Conservation (phyloP, 2,113 vertebrate species). For the Chlorodrepanis virens region DNA sequence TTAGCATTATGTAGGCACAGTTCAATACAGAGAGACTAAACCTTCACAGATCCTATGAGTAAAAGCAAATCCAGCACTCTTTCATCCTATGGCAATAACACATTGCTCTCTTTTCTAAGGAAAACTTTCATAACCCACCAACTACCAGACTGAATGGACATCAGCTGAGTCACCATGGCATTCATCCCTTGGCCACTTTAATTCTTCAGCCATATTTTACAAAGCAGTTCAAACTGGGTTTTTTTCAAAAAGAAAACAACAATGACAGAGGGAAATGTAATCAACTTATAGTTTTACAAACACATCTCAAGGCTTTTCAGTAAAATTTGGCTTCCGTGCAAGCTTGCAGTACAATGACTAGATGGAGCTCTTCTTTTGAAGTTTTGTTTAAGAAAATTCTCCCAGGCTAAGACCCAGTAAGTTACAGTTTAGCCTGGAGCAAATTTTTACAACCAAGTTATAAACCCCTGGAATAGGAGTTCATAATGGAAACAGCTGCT, state of each 20-base stretch:
- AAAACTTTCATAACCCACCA: background rate
- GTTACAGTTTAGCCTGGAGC: conserved; percentile 72
- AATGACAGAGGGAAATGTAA: conserved; percentile 26
- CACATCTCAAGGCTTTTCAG: conserved; percentile 15
- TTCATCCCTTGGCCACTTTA: background rate
- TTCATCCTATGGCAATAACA: background rate
- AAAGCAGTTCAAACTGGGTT: background rate
- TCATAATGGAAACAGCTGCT: conserved; percentile 81
- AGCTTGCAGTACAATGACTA: conserved; percentile 38
- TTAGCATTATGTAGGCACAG: background rate
- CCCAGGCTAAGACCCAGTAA: conserved; percentile 71
- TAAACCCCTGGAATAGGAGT: conserved; percentile 79
- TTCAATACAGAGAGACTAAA: background rate
- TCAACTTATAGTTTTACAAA: background rate
- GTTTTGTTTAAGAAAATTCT: conserved; percentile 68
- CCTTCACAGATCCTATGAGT: background rate
- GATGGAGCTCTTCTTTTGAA: conserved; percentile 63
- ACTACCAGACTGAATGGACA: background rate
- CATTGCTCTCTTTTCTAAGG: background rate
- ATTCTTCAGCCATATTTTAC: background rate
- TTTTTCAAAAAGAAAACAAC: background rate
- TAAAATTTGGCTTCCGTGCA: conserved; percentile 44
- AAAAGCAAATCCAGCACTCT: background rate
- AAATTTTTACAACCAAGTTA: conserved; percentile 78
- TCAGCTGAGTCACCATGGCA: background rate